These are phyloP conservation scores for Himantopus leucocephalus DNA, from an alignment of 2,113 vertebrate genomes.

Conservation along the genomic window DNA sequence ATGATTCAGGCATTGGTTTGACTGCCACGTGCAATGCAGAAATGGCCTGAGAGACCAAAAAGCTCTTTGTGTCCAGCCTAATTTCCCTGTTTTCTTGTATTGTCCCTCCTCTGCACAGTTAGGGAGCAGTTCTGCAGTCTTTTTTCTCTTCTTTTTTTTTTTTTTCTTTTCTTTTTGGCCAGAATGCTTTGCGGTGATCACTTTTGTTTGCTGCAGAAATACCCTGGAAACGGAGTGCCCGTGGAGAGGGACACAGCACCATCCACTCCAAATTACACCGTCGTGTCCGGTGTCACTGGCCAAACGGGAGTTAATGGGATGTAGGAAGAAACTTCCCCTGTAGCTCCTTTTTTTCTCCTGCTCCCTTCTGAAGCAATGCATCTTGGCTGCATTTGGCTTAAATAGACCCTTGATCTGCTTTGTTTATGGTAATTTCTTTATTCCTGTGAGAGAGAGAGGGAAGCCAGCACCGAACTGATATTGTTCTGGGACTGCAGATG, in stretches of 20 bases:
- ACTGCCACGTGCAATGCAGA: constrained; percentile 29
- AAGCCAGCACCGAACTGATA: constrained; percentile 55
- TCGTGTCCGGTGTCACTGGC: background rate
- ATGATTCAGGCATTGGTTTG: constrained; percentile 40
- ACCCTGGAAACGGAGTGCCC: background rate
- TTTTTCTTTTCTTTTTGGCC: background rate
- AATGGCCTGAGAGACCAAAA: constrained; percentile 50
- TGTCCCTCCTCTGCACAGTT: background rate
- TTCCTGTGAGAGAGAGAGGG: constrained; percentile 39
- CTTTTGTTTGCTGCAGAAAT: constrained; percentile 20
- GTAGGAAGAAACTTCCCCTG: constrained; percentile 15
- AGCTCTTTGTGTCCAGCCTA: constrained; percentile 18
- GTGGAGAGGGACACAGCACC: background rate
- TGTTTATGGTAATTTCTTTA: constrained; percentile 69
- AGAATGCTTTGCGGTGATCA: background rate
- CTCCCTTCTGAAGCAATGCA: constrained; percentile 18
- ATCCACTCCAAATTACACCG: background rate
- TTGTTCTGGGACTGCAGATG: constrained; percentile 61
- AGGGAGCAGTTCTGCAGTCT: background rate
- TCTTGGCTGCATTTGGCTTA: constrained; percentile 45
- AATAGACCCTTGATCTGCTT: constrained; percentile 61
- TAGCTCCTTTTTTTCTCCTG: background rate
- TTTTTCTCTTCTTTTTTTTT: background rate
- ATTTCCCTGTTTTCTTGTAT: constrained; percentile 9
- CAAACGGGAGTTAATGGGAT: constrained; percentile 25